Base-by-base conservation (phyloP, 2,888 invertebrate genomes). In the Epirrhoe tristata region DNA sequence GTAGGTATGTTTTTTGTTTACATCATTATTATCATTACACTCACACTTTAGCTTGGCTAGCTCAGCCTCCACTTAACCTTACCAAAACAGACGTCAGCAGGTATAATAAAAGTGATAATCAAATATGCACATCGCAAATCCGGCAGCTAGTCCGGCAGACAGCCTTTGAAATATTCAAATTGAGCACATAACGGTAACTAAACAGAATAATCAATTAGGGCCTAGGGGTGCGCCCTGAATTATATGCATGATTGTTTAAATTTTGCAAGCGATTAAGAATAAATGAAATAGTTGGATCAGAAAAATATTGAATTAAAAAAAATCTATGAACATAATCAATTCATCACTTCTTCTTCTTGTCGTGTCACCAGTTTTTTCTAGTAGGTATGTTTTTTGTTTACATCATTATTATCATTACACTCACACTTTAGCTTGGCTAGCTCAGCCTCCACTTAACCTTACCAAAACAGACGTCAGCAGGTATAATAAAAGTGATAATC, bases 171-270 rank as follows among this genome's bases (percentile, higher is more conserved):
- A 88, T 88, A 89, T 89, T 87, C 82, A 88, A 52, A 82, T 81
- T 76, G 77, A 77, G 77, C 80, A 80, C 58, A 67, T 61, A 54
- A 39, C 63, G 81, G 81, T 77, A 81, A 82, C 82, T 84, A 87
- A 89, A 86, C 85, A 84, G 88, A 87, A 87, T 88, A 85, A 84
- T 78, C 84, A 87, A 87, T 87, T 85, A 84, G 77, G 69, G 75
- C n/a, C n/a, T n/a, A n/a, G n/a, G n/a, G n/a, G 74, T 74, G 74
- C 76, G 73, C 71, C 73, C 71, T 58, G 66, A 61, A 67, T 71
- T 39, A 65, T 52, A 24, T 57, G 36, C 63, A 16, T 39, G 32
- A 48, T 8, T 53, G 16, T 50, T 53, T 51, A 51, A 56, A 36
- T 17, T 31, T 17, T 31, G 7, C 16, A 32, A 1, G n/a, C 52